Evolutionary conservation across 92 coral and sea anemone species (phyloP), one percentile per base, ranked within the genome.

Genomic region (Micromussa lordhowensis): DNA sequence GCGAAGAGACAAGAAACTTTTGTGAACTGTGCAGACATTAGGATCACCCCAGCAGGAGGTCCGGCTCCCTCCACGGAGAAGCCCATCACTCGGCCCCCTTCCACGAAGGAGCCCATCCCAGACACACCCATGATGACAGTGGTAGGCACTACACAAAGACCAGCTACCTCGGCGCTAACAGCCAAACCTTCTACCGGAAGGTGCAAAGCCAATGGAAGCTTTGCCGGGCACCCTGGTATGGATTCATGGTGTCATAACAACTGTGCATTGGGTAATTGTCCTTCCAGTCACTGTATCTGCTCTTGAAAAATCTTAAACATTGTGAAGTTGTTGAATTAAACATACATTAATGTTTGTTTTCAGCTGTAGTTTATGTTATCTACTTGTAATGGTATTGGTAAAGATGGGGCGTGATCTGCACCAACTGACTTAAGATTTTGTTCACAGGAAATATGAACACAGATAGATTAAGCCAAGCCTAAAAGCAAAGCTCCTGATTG

Each of bases 11-110:
- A 94, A 76, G 96, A 94, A 66, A 91, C 92, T 26, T 94, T 94
- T 66, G 92, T 90, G 75, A 94, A 94, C 90, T 94, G 96, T 59
- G 96, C 94, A 26, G 96, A 94, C 73, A 86, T 93, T 17, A 85
- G 29, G 22, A 93, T 93, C 70, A 79, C 58, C 8, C 75, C 91
- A 21, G 51, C 51, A 44, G 51, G 51, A 44, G 51, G 51, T 7
- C 51, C 51, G 51, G 51, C 51, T 44, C 51, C 51, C 51, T 8
- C 51, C 11, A 44, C 51, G 12, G 12, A 44, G 51, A 13, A 44
- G 61, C 13, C 75, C 68, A 31, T 5, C 24, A 35, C 75, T 54
- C 21, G 13, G 16, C 34, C 77, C 0, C 92, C 96, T 0, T 31
- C 85, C 0, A 90, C 85, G 0, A 59, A 69, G 61, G 64, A 78